A percentile compares a stretch with the other conserved stretches of the same genome.
Evolutionary conservation across 2,888 invertebrate genomes (phyloP).

Genomic region (Agriopis aurantiaria): DNA sequence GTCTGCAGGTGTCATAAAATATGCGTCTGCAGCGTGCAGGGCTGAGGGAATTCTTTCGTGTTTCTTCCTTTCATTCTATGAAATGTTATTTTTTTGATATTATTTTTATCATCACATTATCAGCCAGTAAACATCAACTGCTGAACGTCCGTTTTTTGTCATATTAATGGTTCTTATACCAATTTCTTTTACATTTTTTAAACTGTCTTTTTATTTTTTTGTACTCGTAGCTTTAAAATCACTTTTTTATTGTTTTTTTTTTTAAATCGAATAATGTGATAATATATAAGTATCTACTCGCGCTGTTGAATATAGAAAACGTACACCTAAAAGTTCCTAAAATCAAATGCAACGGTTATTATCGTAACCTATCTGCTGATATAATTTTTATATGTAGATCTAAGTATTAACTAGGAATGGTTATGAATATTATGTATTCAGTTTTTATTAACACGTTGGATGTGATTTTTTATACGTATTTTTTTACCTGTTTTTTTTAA

Average conservation of each 20-base stretch:
- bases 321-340: conserved; percentile 57
- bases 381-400: neutral
- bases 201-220: neutral
- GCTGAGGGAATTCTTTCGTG: neutral
- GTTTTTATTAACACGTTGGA: conserved; percentile 1
- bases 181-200: neutral
- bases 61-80: neutral
- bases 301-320: conserved; percentile 27
- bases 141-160: conserved; percentile 9
- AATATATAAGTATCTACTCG: conserved; percentile 22
- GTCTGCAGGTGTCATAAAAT: conserved; percentile 1
- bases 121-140: no score
- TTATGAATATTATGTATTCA: conserved; percentile 1
- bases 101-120: neutral
- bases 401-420: neutral
- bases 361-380: neutral
- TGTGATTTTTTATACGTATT: neutral
- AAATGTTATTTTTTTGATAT: neutral
- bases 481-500: neutral
- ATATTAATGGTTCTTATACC: neutral
- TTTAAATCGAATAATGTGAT: conserved; percentile 31
- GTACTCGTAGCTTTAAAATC: neutral
- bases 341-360: conserved; percentile 30
- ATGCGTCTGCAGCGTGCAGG: neutral
- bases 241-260: conserved; percentile 19